A percentile compares a stretch with the other conserved stretches of the same genome.
Conservation (phyloP, 1,140 invertebrate genomes). For the Chionoecetes opilio region DNA sequence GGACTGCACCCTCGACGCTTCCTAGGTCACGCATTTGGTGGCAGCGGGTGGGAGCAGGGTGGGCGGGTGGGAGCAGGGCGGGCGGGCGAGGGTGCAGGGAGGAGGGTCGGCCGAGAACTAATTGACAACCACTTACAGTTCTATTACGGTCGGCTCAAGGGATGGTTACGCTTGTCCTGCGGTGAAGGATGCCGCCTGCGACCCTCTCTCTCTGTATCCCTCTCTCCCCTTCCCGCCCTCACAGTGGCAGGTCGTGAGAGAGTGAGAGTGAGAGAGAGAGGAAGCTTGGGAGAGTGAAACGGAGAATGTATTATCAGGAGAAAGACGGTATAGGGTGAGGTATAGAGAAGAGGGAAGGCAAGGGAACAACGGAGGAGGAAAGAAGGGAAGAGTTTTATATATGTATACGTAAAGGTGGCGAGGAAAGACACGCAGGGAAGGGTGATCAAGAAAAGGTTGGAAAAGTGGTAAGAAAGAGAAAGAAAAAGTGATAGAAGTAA, state of each 20-base stretch:
- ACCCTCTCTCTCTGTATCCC: not conserved
- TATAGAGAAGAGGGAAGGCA: not conserved
- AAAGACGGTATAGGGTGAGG: not conserved
- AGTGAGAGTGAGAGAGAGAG: constrained; percentile 27
- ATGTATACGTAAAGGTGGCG: not conserved
- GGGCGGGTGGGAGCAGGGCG: not conserved
- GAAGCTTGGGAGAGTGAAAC: constrained; percentile 3
- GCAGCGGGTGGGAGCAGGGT: not conserved
- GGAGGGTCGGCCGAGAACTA: not conserved
- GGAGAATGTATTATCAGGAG: not conserved
- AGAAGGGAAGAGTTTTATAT: not conserved
- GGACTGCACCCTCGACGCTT: not conserved
- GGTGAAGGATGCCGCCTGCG: constrained; percentile 43
- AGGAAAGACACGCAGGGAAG: not conserved
- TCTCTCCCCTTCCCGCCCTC: not conserved
- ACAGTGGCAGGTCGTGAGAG: not conserved
- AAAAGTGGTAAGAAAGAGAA: not conserved
- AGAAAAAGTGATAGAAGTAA: not conserved
- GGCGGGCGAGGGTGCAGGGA: not conserved
- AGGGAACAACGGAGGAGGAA: not conserved
- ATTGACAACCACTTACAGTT: constrained; percentile 62
- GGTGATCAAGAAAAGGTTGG: not conserved
- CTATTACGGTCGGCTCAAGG: constrained; percentile 55
- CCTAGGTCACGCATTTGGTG: not conserved
- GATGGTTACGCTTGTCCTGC: constrained; percentile 50